Percentiles rank a stretch among this genome's conserved stretches.
Conservation (phyloP, 2,888 invertebrate species). For the Eupithecia inturbata region DNA sequence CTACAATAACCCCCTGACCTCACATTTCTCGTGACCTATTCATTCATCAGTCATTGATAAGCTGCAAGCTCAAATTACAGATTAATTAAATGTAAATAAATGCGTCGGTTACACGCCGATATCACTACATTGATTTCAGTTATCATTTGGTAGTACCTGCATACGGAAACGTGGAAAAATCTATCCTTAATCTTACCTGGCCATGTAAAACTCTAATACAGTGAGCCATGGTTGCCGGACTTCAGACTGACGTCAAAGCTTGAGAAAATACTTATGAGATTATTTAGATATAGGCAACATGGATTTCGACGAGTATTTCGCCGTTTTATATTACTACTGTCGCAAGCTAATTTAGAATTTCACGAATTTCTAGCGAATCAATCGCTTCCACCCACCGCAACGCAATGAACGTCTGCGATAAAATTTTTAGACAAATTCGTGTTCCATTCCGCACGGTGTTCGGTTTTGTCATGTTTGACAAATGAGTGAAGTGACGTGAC, state of each 20-base stretch:
- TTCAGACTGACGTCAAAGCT: conserved; percentile 59
- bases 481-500: background rate
- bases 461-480: conserved; percentile 21
- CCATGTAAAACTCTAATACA: conserved; percentile 90
- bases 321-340: conserved; percentile 54
- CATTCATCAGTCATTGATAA: conserved; percentile 63
- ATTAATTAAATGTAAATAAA: conserved; percentile 71
- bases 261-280: conserved; percentile 53
- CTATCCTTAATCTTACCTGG: conserved; percentile 83
- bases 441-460: conserved; percentile 16
- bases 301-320: conserved; percentile 59
- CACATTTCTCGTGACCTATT: conserved; percentile 59
- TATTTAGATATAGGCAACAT: conserved; percentile 71
- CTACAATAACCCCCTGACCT: conserved; percentile 55
- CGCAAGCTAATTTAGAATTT: conserved; percentile 45
- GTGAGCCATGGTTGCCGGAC: conserved; percentile 88
- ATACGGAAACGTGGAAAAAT: conserved; percentile 55
- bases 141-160: conserved; percentile 17
- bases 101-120: conserved; percentile 13
- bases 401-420: conserved; percentile 51
- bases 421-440: too few relatives aligned
- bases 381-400: conserved; percentile 50
- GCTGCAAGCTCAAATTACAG: conserved; percentile 48
- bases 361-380: conserved; percentile 40
- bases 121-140: conserved; percentile 7